Evolutionary conservation across 2,797 vertebrate genomes (phyloP).

Genomic region (Esox masquinongy): DNA sequence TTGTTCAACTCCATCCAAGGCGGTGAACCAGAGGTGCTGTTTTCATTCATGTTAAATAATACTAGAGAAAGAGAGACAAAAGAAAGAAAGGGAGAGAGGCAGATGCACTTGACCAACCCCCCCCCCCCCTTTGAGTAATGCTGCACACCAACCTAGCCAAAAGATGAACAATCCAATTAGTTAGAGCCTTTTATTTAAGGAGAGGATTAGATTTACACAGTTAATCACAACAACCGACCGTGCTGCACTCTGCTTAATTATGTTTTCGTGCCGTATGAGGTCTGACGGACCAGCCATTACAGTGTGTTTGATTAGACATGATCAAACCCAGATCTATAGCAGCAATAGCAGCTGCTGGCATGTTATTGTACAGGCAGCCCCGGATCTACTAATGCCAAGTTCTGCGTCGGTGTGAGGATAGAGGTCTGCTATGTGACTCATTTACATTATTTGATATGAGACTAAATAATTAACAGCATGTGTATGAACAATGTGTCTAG

Average conservation of each 20-base stretch:
- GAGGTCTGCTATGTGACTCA: neutral
- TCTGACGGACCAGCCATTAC: conserved; percentile 52
- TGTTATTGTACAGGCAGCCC: conserved; percentile 46
- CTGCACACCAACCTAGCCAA: conserved; percentile 38
- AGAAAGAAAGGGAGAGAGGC: neutral
- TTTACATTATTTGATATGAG: neutral
- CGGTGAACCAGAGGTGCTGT: no score
- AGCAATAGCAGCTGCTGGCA: conserved; percentile 12
- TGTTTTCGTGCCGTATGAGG: conserved; percentile 50
- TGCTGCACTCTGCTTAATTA: conserved; percentile 70
- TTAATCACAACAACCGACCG: conserved; percentile 70
- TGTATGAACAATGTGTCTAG: neutral
- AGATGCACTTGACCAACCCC: neutral
- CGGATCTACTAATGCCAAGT: conserved; percentile 44
- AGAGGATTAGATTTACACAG: conserved; percentile 60
- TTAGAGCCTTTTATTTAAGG: conserved; percentile 64
- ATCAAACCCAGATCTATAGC: conserved; percentile 4
- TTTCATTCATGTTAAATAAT: no score
- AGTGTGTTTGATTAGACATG: conserved; percentile 67
- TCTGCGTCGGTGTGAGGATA: neutral
- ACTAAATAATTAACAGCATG: neutral
- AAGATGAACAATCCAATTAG: conserved; percentile 72
- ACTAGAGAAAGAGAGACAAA: neutral
- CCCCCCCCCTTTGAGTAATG: conserved; percentile 25
- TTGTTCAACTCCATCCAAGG: no score